Base-by-base conservation (phyloP, 2,113 vertebrate species). In the Eretmochelys imbricata region DNA sequence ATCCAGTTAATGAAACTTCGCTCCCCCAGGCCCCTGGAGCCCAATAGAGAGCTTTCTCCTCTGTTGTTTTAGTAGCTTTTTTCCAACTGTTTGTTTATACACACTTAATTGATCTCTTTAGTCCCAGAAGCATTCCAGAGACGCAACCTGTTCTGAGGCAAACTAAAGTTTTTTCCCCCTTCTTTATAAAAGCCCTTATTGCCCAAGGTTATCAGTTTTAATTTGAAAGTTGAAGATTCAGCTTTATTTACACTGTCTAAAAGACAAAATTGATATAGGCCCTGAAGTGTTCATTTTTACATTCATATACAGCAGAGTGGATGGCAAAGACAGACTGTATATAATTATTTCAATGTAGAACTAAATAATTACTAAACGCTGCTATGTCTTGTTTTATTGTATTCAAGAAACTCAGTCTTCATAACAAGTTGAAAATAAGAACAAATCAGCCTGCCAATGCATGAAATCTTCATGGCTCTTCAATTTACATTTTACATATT, bases 81-180 rank as follows among this genome's bases (percentile, higher is more conserved):
- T 98, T 99, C 98, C 99, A 99, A 99, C 99, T 99, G 99, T 99
- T 99, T 99, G 98, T 99, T 99, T 99, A 98, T 98, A 99, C 98
- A 99, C 99, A 99, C 98, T 99, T 99, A 99, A 99, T 99, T 99
- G 99, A 99, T 99, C 99, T 99, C 98, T 98, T 98, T 98, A 98
- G 98, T 98, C 98, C 98, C 98, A 98, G 98, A 98, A 99, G 98
- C 98, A 98, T 99, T 99, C 98, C 98, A 98, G 98, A 99, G 98
- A 99, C 98, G 98, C 99, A 99, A 99, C 98, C 98, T 99, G 98
- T 99, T 99, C 98, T 98, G 98, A 98, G 98, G 98, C 98, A 98
- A 98, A 98, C 97, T 98, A 95, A 98, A 98, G 98, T 98, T 98
- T 98, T 92, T 97, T 97, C 94, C 96, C 89, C 96, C 95, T 97